Evolutionary conservation across 2,113 vertebrate species (phyloP).

Genomic region (Psephotus haematonotus): DNA sequence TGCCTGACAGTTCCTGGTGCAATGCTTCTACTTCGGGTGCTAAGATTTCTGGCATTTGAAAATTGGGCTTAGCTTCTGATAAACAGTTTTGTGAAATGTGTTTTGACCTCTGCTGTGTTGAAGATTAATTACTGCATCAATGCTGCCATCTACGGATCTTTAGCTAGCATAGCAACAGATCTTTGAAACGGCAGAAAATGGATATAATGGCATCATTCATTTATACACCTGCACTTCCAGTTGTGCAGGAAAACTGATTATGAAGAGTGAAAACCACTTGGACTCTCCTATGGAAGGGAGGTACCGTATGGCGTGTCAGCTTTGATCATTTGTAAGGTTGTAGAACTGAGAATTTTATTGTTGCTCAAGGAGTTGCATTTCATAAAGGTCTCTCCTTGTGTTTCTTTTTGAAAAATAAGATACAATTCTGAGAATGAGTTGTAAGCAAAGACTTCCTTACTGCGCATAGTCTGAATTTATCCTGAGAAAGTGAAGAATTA

Average conservation of each 20-base stretch:
- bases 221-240: background rate
- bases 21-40: background rate
- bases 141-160: conserved; percentile 55
- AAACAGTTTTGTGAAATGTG: background rate
- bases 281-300: background rate
- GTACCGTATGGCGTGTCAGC: fast-evolving
- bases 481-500: background rate
- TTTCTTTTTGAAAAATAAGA: background rate
- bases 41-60: background rate
- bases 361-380: background rate
- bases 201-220: background rate
- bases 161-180: background rate
- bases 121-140: background rate
- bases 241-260: background rate
- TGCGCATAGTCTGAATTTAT: background rate
- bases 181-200: background rate
- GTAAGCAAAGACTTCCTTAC: background rate
- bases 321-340: background rate
- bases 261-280: background rate
- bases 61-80: background rate
- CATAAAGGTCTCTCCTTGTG: background rate
- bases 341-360: background rate
- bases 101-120: background rate
- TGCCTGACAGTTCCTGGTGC: background rate
- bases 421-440: background rate